Percentiles rank a stretch among this genome's conserved stretches.
These are phyloP conservation scores for Ivindomyrus marchei DNA, from an alignment of 2,113 vertebrate species.

Conservation along the genomic window DNA sequence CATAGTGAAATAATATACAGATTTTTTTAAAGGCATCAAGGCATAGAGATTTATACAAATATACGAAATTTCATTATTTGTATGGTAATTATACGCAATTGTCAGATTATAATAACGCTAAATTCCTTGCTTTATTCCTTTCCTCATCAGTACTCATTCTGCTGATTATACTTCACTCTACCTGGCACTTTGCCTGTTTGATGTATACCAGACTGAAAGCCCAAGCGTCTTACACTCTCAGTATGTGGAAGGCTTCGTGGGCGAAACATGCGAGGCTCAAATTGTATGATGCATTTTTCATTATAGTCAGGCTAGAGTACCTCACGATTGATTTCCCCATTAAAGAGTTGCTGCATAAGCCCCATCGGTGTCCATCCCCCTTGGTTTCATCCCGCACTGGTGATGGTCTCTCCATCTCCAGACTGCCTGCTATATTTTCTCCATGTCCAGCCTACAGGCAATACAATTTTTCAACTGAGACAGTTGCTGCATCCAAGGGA, in stretches of 20 bases:
- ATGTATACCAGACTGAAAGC: neutral
- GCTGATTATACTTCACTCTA: neutral
- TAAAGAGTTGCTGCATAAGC: neutral
- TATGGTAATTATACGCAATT: neutral
- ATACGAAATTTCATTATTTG: neutral
- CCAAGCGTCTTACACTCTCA: neutral
- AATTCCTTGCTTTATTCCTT: neutral
- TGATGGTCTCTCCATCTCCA: neutral
- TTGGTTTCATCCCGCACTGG: neutral
- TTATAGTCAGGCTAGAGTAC: neutral
- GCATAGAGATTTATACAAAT: neutral
- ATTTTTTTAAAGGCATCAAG: neutral
- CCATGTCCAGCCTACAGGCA: constrained; percentile 10
- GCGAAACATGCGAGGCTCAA: neutral
- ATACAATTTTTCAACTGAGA: neutral
- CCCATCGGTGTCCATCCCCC: neutral
- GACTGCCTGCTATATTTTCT: neutral
- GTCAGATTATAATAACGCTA: neutral
- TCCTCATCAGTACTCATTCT: neutral
- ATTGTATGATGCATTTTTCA: constrained; percentile 2
- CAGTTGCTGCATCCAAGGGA: neutral
- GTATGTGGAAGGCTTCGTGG: neutral
- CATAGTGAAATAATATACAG: neutral
- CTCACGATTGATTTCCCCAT: neutral
- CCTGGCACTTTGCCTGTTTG: neutral